Conservation (phyloP, 2,797 vertebrate species). For the Rhabdophis nuchalis region DNA sequence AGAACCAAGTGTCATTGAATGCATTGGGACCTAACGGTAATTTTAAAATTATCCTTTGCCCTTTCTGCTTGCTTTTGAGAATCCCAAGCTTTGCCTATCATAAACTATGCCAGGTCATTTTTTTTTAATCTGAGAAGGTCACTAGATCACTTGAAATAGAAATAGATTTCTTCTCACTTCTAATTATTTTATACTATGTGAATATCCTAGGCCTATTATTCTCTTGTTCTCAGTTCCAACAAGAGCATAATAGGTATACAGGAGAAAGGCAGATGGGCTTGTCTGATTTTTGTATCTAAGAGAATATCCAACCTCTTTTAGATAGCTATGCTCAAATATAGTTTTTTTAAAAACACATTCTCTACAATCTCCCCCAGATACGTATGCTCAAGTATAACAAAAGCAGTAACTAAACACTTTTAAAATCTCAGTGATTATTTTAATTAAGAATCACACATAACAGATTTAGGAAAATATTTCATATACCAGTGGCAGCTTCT, state of each 20-base stretch:
- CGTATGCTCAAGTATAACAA: background rate
- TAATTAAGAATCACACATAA: background rate
- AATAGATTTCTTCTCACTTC: background rate
- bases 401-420: background rate
- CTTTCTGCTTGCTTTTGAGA: background rate
- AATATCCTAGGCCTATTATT: background rate
- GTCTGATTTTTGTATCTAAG: background rate
- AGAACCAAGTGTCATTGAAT: background rate
- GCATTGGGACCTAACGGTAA: background rate
- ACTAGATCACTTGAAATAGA: background rate
- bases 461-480: background rate
- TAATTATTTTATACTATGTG: background rate
- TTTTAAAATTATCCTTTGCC: background rate
- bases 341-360: background rate
- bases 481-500: background rate
- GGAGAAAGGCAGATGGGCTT: background rate
- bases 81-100: background rate
- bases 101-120: background rate
- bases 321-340: background rate
- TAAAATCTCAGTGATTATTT: background rate
- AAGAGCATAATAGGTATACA: background rate
- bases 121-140: background rate
- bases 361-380: background rate
- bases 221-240: background rate
- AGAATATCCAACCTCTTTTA: background rate